These are phyloP conservation scores for Mellivora capensis DNA, from an alignment of 2,113 vertebrate genomes.

Conservation along the genomic window DNA sequence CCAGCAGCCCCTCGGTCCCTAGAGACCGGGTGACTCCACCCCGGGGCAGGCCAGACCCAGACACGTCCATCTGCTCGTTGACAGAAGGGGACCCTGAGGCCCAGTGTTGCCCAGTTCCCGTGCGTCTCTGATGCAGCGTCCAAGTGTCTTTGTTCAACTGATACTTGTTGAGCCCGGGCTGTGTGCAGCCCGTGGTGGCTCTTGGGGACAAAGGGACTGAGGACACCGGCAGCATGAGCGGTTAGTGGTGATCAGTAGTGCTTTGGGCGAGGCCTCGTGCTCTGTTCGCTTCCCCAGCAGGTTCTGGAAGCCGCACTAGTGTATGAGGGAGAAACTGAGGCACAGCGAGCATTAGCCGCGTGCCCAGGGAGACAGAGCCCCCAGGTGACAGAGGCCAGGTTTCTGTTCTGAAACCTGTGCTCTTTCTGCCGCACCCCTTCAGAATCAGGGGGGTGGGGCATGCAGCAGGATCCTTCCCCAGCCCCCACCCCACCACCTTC, in stretches of 20 bases:
- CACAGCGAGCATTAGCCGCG: neutral
- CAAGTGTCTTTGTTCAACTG: neutral
- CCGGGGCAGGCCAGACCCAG: accelerated
- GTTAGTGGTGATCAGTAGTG: accelerated
- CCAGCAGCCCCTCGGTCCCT: neutral
- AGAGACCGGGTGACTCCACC: neutral
- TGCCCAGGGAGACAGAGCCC: neutral
- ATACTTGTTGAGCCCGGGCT: neutral
- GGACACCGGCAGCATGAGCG: accelerated
- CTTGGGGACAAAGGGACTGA: neutral
- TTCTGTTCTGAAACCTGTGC: neutral
- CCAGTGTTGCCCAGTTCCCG: neutral
- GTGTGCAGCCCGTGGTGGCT: neutral
- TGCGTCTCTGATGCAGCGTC: accelerated
- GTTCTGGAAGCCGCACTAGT: neutral
- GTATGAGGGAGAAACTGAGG: neutral
- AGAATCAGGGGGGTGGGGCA: too few species aligned
- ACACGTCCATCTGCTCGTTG: neutral
- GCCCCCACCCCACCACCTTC: neutral
- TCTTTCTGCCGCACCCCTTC: neutral
- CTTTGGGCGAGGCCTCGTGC: accelerated
- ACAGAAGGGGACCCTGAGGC: neutral
- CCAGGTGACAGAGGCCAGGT: neutral
- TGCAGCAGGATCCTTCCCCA: accelerated
- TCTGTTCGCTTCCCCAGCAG: neutral